A percentile compares a stretch with the other conserved stretches of the same genome.
phyloP scores from a whole-genome alignment of 2,888 invertebrate species.

The Acanthoscelides obtectus region DNA sequence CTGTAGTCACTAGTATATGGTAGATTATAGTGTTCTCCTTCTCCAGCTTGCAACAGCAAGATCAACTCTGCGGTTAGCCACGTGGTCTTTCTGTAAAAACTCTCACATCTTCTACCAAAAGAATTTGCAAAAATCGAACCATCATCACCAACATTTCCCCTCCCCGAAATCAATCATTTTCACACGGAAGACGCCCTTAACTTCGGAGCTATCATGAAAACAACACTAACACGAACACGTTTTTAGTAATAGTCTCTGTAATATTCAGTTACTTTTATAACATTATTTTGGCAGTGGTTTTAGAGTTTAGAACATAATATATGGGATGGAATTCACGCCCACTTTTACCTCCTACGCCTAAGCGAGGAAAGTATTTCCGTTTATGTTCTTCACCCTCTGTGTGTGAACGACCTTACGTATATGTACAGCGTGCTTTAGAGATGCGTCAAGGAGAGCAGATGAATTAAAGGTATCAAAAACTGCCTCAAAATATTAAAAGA shows the following conservation, averaged over 20 bases:
- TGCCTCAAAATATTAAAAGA: too few species aligned
- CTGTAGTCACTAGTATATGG: too few species aligned
- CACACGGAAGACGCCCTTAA: conserved; percentile 14
- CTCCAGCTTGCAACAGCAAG: too few species aligned
- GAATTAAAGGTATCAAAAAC: too few species aligned
- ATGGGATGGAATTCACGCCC: conserved; percentile 17
- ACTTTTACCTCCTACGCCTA: too few species aligned
- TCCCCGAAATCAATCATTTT: conserved; percentile 37
- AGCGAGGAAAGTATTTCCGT: conserved; percentile 2
- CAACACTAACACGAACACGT: conserved; percentile 25
- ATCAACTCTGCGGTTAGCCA: too few species aligned
- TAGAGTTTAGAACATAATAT: conserved; percentile 35
- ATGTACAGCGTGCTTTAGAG: not conserved
- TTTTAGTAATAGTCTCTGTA: conserved; percentile 29
- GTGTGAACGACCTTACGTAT: not conserved
- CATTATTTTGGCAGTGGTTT: conserved; percentile 41
- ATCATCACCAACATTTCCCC: conserved; percentile 30
- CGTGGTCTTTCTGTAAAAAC: too few species aligned
- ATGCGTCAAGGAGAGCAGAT: not conserved
- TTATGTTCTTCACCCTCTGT: conserved; percentile 16
- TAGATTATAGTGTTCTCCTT: too few species aligned
- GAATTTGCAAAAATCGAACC: not conserved
- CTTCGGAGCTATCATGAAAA: conserved; percentile 21
- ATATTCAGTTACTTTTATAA: conserved; percentile 22
- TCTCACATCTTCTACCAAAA: too few species aligned